Evolutionary conservation across 2,113 vertebrate genomes (phyloP), one percentile per base, ranked within the genome.

Genomic region (Cacatua alba): DNA sequence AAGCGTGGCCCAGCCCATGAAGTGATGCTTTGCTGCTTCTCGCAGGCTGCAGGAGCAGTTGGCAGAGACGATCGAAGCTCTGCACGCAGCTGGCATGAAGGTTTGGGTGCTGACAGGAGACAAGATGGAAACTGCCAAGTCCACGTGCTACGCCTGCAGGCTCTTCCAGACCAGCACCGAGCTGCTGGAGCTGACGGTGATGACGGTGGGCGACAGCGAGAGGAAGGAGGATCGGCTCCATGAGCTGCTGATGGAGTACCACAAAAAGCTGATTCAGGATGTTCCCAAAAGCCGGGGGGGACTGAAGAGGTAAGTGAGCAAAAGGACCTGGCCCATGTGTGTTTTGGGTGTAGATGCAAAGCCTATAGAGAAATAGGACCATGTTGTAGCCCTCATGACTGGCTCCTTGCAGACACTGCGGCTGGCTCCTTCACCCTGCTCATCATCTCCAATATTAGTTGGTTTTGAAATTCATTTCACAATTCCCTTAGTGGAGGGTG

Each of bases 91-190:
- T 3, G 99, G 99, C 82, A 99, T 99, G 90, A 99, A 99, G 91
- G 98, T 99, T 17, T 99, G 99, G 99, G 99, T 99, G 90, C 98
- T 99, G 65, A 99, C 99, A 0, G 99, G 99, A 2, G 99, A 99
- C 98, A 99, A 99, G 97, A 99, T 99, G 99, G 99, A 99, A 97
- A 99, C 99, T 0, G 99, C 99, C 46, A 99, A 99, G 92, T 99
- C 99, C 81, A 99, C 99, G 5, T 99, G 99, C 97, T 99, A 99
- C 1, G 99, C 99, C 75, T 99, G 99, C 88, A 98, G 99, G 53
- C 98, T 99, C 41, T 99, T 99, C 96, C 99, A 99, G 97, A 98
- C 98, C 85, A 98, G 95, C 97, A 99, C 99, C 0, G 99, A 99
- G 88, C 98, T 99, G 88, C 97, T 99, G 95, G 99, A 99, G 96